Conservation (phyloP, 1,140 invertebrate species). For the Drosophila lacertosa region DNA sequence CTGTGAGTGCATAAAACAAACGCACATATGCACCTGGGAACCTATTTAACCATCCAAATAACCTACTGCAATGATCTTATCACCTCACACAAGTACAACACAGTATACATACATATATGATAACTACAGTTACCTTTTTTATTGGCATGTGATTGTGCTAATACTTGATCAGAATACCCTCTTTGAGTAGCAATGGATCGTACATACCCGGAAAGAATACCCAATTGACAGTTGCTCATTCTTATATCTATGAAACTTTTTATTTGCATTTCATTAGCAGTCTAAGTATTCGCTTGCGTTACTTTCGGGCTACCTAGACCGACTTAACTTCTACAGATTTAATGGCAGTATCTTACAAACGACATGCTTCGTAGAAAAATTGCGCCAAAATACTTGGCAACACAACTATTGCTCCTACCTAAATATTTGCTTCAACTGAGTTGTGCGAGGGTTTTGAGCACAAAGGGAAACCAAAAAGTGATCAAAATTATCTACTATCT, state of each 20-base stretch:
- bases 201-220: background rate
- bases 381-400: no score
- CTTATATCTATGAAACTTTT: background rate
- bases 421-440: background rate
- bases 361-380: background rate
- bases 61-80: slow-evolving; percentile 16
- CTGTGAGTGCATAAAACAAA: background rate
- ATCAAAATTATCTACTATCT: background rate
- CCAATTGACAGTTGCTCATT: slow-evolving; percentile 17
- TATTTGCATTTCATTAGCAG: background rate
- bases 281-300: no score
- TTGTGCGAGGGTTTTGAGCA: background rate
- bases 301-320: no score
- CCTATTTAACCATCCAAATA: slow-evolving; percentile 13
- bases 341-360: background rate
- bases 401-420: no score
- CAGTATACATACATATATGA: background rate
- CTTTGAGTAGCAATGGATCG: background rate
- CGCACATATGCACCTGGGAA: background rate
- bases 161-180: background rate
- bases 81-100: slow-evolving; percentile 11
- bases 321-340: background rate
- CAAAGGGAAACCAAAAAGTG: background rate
- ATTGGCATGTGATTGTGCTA: background rate
- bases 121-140: slow-evolving; percentile 18